These are phyloP conservation scores for Picathartes gymnocephalus DNA, from an alignment of 2,113 vertebrate genomes.

Conservation along the genomic window DNA sequence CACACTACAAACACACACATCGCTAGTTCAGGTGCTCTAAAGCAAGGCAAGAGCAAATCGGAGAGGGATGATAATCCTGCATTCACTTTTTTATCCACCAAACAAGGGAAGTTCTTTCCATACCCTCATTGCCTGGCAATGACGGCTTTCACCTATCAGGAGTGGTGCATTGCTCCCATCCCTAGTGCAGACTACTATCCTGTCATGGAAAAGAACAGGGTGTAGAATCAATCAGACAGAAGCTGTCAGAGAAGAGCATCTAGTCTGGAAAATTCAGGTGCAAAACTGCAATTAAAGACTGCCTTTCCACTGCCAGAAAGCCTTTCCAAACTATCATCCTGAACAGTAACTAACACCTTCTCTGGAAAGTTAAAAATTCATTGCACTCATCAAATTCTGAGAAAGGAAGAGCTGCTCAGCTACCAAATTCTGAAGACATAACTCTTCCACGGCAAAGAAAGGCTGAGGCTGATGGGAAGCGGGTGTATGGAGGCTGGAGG, in stretches of 20 bases:
- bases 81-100: neutral
- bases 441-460: neutral
- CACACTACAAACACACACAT: neutral
- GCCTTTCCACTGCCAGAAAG: neutral
- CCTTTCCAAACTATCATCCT: neutral
- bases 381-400: neutral
- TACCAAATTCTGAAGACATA: neutral
- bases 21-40: neutral
- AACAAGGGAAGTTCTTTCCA: neutral
- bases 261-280: neutral
- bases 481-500: neutral
- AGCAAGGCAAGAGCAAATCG: rapidly evolving
- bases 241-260: neutral
- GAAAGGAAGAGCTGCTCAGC: neutral
- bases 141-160: neutral
- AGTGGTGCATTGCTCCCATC: rapidly evolving
- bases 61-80: neutral
- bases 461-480: neutral
- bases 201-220: neutral
- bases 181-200: neutral
- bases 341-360: neutral
- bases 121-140: neutral
- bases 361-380: neutral
- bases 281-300: neutral
- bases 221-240: neutral